Conservation (phyloP, 2,113 vertebrate species). For the Varanus komodoensis region DNA sequence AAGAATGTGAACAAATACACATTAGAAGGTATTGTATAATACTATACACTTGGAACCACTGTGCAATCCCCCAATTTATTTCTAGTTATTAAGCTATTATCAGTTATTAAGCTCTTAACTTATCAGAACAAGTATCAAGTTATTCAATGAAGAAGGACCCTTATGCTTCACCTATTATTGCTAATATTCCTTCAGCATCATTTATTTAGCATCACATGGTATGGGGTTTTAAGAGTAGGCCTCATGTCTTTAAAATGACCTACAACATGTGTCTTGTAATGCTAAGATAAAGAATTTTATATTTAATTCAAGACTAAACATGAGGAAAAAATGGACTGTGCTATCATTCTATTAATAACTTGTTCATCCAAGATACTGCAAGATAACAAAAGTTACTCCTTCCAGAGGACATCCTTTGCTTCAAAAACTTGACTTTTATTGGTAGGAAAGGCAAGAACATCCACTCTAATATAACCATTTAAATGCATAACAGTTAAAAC, state of each 20-base stretch:
- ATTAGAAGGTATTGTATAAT: background rate
- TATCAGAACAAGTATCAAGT: background rate
- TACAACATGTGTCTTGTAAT: background rate
- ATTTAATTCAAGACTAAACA: background rate
- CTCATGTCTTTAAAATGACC: slow-evolving; percentile 13
- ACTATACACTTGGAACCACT: no score
- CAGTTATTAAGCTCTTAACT: background rate
- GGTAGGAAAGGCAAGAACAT: slow-evolving; percentile 60
- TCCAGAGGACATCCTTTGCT: slow-evolving; percentile 44
- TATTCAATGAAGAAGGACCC: background rate
- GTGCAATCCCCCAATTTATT: background rate
- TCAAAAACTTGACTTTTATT: slow-evolving; percentile 61
- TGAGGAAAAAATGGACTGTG: background rate
- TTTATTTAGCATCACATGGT: background rate
- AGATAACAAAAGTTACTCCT: slow-evolving; percentile 56
- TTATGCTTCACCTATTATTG: background rate
- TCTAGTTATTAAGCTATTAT: background rate
- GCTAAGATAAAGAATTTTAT: background rate
- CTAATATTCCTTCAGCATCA: background rate
- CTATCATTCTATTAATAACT: slow-evolving; percentile 10
- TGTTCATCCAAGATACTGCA: slow-evolving; percentile 5
- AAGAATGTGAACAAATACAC: background rate
- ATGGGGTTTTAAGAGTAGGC: background rate
- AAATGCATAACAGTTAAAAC: slow-evolving; percentile 80
- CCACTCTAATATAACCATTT: slow-evolving; percentile 78